These are phyloP conservation scores for Catalaphyllia jardinei DNA, from an alignment of 64 coral and sea anemone species.

Conservation along the genomic window DNA sequence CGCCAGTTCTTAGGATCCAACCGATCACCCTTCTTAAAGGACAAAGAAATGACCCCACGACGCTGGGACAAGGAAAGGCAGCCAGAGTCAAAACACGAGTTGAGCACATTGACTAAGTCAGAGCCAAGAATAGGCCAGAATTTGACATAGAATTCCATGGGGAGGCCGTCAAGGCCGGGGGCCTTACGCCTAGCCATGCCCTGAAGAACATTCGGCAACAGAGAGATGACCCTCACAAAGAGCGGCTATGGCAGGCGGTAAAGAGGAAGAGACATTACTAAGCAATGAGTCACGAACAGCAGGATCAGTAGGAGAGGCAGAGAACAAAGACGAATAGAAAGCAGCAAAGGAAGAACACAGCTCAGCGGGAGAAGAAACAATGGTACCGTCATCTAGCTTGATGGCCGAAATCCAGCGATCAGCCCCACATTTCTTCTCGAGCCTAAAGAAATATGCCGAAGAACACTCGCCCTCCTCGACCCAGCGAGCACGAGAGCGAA, in stretches of 20 bases:
- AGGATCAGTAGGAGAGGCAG: neutral
- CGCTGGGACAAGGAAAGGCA: neutral
- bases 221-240: neutral
- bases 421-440: neutral
- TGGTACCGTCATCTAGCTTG: neutral
- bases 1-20: constrained; percentile 24
- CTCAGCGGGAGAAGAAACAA: neutral
- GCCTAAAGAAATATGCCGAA: too few relatives aligned
- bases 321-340: neutral
- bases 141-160: too few relatives aligned
- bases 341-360: neutral
- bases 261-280: neutral
- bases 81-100: neutral
- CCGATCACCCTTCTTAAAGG: too few relatives aligned
- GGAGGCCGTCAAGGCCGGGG: too few relatives aligned
- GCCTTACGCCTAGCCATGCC: too few relatives aligned
- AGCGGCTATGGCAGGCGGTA: too few relatives aligned
- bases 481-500: too few relatives aligned
- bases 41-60: neutral
- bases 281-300: neutral
- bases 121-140: neutral
- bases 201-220: neutral
- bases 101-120: neutral
- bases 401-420: neutral
- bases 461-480: too few relatives aligned